Conservation (phyloP, 2,888 invertebrate genomes). For the Schizaphis graminum region DNA sequence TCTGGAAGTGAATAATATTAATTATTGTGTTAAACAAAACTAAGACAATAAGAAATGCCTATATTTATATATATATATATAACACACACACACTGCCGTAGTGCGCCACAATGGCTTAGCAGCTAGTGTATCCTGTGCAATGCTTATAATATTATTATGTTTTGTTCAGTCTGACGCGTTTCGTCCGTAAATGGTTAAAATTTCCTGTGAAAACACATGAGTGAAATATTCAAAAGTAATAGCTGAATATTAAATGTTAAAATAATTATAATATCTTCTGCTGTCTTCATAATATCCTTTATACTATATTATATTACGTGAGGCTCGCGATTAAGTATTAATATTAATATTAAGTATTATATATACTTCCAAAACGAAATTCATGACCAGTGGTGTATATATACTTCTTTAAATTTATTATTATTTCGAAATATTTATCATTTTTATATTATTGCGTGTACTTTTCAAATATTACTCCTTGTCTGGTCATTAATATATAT, state of each 20-base stretch:
- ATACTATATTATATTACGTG: not conserved
- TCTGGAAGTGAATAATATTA: slow-evolving; percentile 41
- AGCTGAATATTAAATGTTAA: not conserved
- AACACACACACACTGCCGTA: not conserved
- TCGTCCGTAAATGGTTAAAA: not conserved
- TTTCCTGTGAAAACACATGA: not conserved
- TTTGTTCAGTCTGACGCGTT: not conserved
- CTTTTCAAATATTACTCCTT: not conserved
- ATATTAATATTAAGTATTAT: no score
- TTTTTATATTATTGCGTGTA: not conserved
- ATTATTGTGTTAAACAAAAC: slow-evolving; percentile 18
- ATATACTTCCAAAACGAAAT: not conserved
- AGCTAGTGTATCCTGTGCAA: not conserved
- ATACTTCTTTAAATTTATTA: not conserved
- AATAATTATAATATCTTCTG: not conserved
- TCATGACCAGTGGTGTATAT: not conserved
- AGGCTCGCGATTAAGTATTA: not conserved
- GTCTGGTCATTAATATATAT: not conserved
- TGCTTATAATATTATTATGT: not conserved
- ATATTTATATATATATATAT: not conserved
- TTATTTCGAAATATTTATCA: not conserved
- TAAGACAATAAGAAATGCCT: slow-evolving; percentile 33
- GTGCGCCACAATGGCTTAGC: not conserved
- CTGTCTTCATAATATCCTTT: not conserved
- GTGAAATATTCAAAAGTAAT: not conserved